Evolutionary conservation across 2,888 invertebrate species (phyloP).

Genomic region (Prosopocoilus inquinatus): DNA sequence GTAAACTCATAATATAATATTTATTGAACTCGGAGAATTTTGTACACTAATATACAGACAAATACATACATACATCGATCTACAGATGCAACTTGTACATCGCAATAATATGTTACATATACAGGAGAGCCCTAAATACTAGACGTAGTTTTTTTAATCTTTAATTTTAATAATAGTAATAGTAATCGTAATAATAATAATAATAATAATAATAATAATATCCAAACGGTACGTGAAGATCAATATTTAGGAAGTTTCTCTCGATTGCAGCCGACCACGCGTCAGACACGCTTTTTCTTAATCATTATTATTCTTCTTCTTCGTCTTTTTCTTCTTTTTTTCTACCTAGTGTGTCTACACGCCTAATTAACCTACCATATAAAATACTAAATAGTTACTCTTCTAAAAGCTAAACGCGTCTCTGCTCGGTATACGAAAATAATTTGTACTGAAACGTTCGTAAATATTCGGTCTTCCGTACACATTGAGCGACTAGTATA

Average conservation of each 20-base stretch:
- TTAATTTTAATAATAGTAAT: not conserved
- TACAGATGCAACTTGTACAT: slow-evolving; percentile 25
- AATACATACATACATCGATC: slow-evolving; percentile 16
- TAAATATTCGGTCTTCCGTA: slow-evolving; percentile 23
- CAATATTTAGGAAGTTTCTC: slow-evolving; percentile 16
- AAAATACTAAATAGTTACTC: slow-evolving; percentile 9
- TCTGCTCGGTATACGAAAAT: slow-evolving; percentile 30
- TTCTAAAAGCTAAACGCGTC: slow-evolving; percentile 11
- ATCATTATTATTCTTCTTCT: no score
- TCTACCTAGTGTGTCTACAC: no score
- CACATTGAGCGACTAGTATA: slow-evolving; percentile 47
- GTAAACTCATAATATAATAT: no score
- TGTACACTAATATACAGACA: slow-evolving; percentile 46
- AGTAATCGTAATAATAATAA: slow-evolving; percentile 7
- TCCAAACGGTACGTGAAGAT: slow-evolving; percentile 21
- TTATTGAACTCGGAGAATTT: slow-evolving; percentile 36
- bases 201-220: slow-evolving; percentile 21
- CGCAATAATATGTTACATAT: slow-evolving; percentile 32
- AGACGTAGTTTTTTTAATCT: no score
- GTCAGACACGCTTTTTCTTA: slow-evolving; percentile 27
- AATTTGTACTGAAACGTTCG: slow-evolving; percentile 28
- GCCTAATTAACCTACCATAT: not conserved
- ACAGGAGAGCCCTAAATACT: slow-evolving; percentile 22
- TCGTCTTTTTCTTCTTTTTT: no score
- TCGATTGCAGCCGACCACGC: slow-evolving; percentile 3